Evolutionary conservation across 1,140 invertebrate genomes (phyloP).

Genomic region (Scaptomyza montana): DNA sequence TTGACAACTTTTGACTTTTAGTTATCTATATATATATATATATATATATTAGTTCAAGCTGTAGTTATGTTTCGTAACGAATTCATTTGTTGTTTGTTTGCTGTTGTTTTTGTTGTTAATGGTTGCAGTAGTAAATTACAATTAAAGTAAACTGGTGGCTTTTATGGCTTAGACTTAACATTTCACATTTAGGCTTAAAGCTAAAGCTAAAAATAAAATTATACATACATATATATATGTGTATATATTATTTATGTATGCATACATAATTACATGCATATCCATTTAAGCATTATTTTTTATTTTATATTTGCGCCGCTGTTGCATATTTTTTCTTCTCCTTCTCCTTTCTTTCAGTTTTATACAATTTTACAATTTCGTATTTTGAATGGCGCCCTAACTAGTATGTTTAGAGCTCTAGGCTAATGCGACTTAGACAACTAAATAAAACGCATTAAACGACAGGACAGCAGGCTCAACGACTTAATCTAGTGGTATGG

Average conservation of each 20-base stretch:
- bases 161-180: conserved; percentile 67
- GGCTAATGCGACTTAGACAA: conserved; percentile 25
- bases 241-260: conserved; percentile 14
- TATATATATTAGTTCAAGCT: neutral
- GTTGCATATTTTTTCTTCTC: conserved; percentile 10
- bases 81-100: conserved; percentile 12
- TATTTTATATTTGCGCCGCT: neutral
- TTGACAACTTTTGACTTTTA: too few species aligned
- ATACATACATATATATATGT: neutral
- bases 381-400: conserved; percentile 2
- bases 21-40: neutral
- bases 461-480: neutral
- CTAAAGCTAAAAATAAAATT: conserved; percentile 17
- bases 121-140: conserved; percentile 49
- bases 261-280: conserved; percentile 6
- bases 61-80: neutral
- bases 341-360: conserved; percentile 11
- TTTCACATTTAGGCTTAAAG: conserved; percentile 52
- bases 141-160: conserved; percentile 71
- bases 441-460: conserved; percentile 10
- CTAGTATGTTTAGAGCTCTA: too few species aligned
- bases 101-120: conserved; percentile 28
- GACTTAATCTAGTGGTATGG: conserved; percentile 64
- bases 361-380: conserved; percentile 40
- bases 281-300: conserved; percentile 17